phyloP scores from a whole-genome alignment of 1,140 invertebrate genomes.

The Bombus pascuorum region DNA sequence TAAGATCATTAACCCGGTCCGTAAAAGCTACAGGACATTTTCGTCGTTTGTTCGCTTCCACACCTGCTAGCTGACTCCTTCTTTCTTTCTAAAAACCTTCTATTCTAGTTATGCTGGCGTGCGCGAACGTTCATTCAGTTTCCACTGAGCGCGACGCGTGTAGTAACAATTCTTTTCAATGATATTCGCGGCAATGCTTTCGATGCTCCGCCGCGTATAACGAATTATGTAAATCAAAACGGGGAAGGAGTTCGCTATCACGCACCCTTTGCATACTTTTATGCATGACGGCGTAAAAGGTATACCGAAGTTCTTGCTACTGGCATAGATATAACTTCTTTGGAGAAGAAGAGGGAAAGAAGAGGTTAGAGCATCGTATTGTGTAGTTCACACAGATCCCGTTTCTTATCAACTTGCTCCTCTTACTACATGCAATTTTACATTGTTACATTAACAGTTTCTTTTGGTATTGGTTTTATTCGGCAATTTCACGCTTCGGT shows the following conservation, averaged over 20 bases:
- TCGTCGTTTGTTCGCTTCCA: neutral
- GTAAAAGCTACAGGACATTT: conserved; percentile 12
- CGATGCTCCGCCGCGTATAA: conserved; percentile 27
- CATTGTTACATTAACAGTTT: neutral
- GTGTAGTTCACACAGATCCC: too few species aligned
- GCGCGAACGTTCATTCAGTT: neutral
- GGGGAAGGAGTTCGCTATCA: conserved; percentile 68
- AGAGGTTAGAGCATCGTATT: neutral
- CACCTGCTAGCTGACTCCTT: neutral
- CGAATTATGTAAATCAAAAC: conserved; percentile 76
- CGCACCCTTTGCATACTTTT: conserved; percentile 64
- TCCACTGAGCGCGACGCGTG: neutral
- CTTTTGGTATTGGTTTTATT: neutral
- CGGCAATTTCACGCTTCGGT: neutral
- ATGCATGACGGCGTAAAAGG: conserved; percentile 68
- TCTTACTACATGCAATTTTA: neutral
- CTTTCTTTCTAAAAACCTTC: neutral
- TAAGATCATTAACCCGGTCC: conserved; percentile 20
- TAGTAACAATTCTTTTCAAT: neutral
- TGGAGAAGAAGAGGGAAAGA: neutral
- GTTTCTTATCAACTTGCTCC: neutral
- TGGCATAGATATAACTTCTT: neutral
- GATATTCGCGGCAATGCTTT: conserved; percentile 35
- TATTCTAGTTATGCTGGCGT: neutral
- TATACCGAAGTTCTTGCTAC: conserved; percentile 1